Base-by-base conservation (phyloP, 2,888 invertebrate genomes). In the Esperia sulphurella region DNA sequence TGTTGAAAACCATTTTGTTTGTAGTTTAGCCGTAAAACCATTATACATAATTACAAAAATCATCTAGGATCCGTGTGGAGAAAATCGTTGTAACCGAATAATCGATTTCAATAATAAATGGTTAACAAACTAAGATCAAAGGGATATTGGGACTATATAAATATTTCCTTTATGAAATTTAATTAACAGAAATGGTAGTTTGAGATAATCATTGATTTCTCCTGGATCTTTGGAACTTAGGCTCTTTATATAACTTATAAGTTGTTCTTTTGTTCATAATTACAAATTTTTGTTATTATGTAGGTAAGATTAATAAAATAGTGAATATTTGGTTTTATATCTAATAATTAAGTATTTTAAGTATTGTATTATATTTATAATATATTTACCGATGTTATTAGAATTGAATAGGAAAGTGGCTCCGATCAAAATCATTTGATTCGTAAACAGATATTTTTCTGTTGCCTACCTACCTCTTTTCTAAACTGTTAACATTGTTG, bases 41-140 rank as follows among this genome's bases (percentile, higher is more conserved):
- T 71, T 65, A 65, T 56, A 48, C 54, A 49, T 61, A 67, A 69
- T 71, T 57, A 56, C 46, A 58, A 63, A 50, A 54, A 28, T 31
- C 8, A 30, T 53, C 43, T 51, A 55, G 62, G 54, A 61, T 63
- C 61, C 56, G 61, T 65, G 63, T 61, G 63, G 50, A 61, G 58
- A 65, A 62, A 68, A 71, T 63, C 60, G 55, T 58, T 58, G 63
- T 60, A 67, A 68, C 59, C 61, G 57, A 66, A 68, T 63, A 74
- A 76, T 74, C 68, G 68, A 63, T 64, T 68, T 57, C 13, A 10
- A 33, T 41, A 41, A 3, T 30, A 37, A 39, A 42, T 43, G 28
- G 30, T 29, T 42, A 48, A 59, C 53, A 58, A 50, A 39, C 37
- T 41, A 57, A 45, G 57, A 49, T 54, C 59, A 56, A 52, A 58